phyloP scores from a whole-genome alignment of 2,888 invertebrate species.

The Lasioglossum marginatum region DNA sequence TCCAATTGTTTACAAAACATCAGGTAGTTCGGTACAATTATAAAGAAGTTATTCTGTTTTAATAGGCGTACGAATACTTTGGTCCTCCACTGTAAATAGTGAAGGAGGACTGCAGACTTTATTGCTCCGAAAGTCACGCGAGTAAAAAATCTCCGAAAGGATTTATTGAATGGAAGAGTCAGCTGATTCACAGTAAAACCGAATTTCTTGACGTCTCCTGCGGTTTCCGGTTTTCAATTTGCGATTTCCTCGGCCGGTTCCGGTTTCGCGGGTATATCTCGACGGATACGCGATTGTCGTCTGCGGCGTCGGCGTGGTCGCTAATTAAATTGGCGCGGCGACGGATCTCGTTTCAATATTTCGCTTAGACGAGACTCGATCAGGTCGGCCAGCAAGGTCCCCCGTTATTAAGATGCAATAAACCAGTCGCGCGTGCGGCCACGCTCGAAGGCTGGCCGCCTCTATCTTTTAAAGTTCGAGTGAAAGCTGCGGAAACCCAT shows the following conservation, averaged over 20 bases:
- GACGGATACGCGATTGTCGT: slow-evolving; percentile 4
- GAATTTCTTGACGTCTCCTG: background rate
- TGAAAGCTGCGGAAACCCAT: slow-evolving; percentile 64
- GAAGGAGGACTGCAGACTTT: background rate
- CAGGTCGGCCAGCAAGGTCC: slow-evolving; percentile 41
- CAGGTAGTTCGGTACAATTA: too few species aligned
- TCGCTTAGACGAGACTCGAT: slow-evolving; percentile 39
- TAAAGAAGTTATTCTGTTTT: too few species aligned
- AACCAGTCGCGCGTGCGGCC: slow-evolving; percentile 54
- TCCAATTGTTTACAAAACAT: too few species aligned
- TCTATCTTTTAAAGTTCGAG: slow-evolving; percentile 47
- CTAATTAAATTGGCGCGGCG: slow-evolving; percentile 45
- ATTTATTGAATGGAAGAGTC: background rate
- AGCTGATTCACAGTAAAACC: background rate
- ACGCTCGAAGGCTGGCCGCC: slow-evolving; percentile 47
- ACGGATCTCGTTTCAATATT: slow-evolving; percentile 40
- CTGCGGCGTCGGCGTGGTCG: background rate
- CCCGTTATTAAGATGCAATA: slow-evolving; percentile 55
- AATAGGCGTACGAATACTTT: too few species aligned
- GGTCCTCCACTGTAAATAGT: too few species aligned
- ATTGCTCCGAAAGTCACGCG: background rate
- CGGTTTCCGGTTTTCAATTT: background rate
- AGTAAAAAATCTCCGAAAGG: background rate
- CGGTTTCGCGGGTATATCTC: background rate
- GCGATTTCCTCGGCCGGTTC: background rate